Evolutionary conservation across 2,888 invertebrate genomes (phyloP).

Genomic region (Drosophila subsilvestris): DNA sequence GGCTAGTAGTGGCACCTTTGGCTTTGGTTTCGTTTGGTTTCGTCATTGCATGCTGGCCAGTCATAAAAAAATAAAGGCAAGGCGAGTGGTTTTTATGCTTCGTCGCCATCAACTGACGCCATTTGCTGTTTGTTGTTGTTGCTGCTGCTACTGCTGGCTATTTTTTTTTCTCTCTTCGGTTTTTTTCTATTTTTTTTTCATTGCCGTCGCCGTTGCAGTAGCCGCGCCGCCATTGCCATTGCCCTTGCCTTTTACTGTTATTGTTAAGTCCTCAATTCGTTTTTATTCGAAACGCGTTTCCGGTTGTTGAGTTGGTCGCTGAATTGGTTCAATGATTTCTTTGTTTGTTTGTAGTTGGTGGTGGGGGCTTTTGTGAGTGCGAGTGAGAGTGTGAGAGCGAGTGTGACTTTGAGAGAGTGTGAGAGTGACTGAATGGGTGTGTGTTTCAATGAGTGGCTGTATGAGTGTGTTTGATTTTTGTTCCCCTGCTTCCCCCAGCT

Average conservation of each 20-base stretch:
- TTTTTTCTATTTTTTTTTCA: constrained; percentile 29
- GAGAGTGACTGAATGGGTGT: no score
- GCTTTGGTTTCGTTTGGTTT: constrained; percentile 29
- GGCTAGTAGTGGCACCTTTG: constrained; percentile 13
- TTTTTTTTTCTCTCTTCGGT: constrained; percentile 3
- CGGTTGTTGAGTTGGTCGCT: constrained; percentile 80
- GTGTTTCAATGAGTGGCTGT: neutral
- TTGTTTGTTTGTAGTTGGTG: constrained; percentile 52
- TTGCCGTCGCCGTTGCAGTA: constrained; percentile 12
- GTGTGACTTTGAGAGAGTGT: constrained; percentile 2
- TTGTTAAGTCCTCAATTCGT: constrained; percentile 78
- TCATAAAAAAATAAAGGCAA: constrained; percentile 67
- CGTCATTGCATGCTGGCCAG: constrained; percentile 65
- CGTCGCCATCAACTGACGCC: constrained; percentile 73
- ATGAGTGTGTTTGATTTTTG: constrained; percentile 34
- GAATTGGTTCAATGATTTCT: constrained; percentile 80
- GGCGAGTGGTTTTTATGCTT: constrained; percentile 74
- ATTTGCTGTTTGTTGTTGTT: constrained; percentile 61
- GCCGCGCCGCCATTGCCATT: constrained; percentile 30
- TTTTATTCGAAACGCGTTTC: constrained; percentile 80
- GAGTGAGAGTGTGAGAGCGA: constrained; percentile 29
- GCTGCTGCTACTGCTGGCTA: constrained; percentile 13
- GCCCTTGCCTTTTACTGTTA: constrained; percentile 65
- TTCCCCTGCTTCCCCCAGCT: constrained; percentile 15
- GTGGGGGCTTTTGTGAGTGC: constrained; percentile 7